Evolutionary conservation across 2,113 vertebrate genomes (phyloP).

Genomic region (Rhinoptilus africanus): DNA sequence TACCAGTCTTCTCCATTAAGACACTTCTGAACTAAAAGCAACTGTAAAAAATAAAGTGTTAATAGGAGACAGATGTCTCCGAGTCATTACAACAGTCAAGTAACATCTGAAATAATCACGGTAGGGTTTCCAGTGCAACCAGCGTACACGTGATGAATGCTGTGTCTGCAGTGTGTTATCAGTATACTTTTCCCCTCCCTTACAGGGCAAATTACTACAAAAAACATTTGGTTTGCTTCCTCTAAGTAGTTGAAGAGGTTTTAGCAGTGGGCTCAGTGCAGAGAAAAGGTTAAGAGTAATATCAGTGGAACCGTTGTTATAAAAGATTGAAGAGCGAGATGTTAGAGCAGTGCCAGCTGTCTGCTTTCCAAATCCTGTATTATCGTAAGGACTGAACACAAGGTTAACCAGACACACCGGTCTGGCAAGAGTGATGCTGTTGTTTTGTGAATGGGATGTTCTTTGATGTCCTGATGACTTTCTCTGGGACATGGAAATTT

Average conservation of each 20-base stretch:
- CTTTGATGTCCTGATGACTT: constrained; percentile 61
- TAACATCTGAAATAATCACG: constrained; percentile 28
- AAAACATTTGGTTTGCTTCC: not conserved
- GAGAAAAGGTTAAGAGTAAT: constrained; percentile 8
- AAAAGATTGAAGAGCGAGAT: constrained; percentile 58
- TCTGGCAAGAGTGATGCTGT: not conserved
- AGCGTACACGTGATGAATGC: not conserved
- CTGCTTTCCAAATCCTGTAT: constrained; percentile 64
- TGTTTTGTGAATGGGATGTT: constrained; percentile 33
- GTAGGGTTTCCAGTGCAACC: constrained; percentile 16
- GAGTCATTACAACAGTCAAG: not conserved
- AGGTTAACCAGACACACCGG: constrained; percentile 65
- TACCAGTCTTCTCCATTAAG: constrained; percentile 41
- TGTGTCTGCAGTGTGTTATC: constrained; percentile 4
- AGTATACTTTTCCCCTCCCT: not conserved
- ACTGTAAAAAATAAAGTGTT: constrained; percentile 36
- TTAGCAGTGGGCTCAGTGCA: not conserved
- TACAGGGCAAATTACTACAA: not conserved
- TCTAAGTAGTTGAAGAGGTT: not conserved
- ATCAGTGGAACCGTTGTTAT: constrained; percentile 28
- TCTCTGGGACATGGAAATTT: not conserved
- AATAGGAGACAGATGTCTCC: constrained; percentile 35
- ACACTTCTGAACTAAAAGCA: constrained; percentile 36
- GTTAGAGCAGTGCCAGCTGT: constrained; percentile 69
- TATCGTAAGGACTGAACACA: constrained; percentile 51